A percentile compares a stretch with the other conserved stretches of the same genome.
Conservation (phyloP, 2,797 vertebrate genomes). For the Tapera naevia region DNA sequence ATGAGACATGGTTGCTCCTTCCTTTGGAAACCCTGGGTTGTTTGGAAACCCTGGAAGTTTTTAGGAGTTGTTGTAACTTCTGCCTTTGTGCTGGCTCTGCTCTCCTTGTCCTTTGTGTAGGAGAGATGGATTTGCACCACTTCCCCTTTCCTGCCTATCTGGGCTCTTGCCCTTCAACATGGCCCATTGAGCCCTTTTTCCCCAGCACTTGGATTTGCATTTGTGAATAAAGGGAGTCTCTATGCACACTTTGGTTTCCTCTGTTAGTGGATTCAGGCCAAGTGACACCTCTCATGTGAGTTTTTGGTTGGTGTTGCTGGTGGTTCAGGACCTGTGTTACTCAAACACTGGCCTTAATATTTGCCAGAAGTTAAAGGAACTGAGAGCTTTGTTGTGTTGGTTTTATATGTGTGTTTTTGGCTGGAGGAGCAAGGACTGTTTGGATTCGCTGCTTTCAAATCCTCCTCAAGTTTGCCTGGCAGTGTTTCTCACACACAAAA, state of each 20-base stretch:
- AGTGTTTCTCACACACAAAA: neutral
- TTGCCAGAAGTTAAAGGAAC: neutral
- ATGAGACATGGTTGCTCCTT: neutral
- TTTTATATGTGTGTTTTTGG: neutral
- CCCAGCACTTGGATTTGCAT: neutral
- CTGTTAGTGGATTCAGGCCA: neutral
- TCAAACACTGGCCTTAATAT: neutral
- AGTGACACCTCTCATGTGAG: neutral
- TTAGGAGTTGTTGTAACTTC: neutral
- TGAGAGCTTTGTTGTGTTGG: neutral
- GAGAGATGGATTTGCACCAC: neutral
- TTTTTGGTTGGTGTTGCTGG: neutral
- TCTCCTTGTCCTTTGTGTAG: neutral
- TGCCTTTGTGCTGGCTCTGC: conserved; percentile 10
- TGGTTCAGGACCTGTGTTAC: neutral
- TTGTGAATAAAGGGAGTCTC: neutral
- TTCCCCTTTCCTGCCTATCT: neutral
- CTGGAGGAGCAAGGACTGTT: neutral
- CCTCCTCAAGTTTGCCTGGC: neutral
- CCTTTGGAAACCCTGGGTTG: neutral
- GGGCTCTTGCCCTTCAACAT: neutral
- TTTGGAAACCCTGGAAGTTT: neutral
- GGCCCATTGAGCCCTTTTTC: neutral
- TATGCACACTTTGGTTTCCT: fast-evolving
- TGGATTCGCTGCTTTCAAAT: neutral